Percentiles rank a stretch among this genome's conserved stretches.
phyloP scores from a whole-genome alignment of 2,797 vertebrate species.

The Pseudochirops cupreus region DNA sequence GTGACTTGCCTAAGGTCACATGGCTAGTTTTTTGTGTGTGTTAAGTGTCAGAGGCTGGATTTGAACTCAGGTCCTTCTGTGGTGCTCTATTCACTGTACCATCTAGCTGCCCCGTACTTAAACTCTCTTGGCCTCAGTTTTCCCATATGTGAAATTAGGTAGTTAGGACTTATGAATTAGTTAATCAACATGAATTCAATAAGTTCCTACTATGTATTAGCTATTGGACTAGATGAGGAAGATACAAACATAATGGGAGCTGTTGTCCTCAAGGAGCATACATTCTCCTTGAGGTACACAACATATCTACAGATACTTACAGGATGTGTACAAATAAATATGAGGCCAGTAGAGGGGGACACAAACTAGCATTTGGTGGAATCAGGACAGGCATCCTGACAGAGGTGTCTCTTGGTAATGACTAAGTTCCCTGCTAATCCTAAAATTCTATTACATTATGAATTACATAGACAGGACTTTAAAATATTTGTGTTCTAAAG shows the following conservation, averaged over 20 bases:
- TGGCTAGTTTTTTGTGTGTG: too few species aligned
- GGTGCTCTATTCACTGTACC: too few species aligned
- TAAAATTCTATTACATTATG: slow-evolving; percentile 42
- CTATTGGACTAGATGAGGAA: background rate
- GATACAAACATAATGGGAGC: background rate
- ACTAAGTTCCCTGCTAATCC: slow-evolving; percentile 45
- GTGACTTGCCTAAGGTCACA: too few species aligned
- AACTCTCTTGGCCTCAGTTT: background rate
- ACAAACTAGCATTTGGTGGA: background rate
- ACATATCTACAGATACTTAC: background rate
- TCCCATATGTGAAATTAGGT: background rate
- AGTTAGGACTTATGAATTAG: background rate
- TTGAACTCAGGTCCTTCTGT: too few species aligned
- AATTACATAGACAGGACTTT: slow-evolving; percentile 50
- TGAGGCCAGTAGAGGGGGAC: background rate
- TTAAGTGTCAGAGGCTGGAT: too few species aligned
- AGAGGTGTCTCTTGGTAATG: background rate
- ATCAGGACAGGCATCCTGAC: background rate
- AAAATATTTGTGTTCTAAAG: slow-evolving; percentile 69
- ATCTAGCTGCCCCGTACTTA: background rate
- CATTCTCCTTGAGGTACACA: background rate
- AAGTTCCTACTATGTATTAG: background rate
- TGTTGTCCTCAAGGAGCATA: background rate
- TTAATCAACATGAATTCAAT: background rate
- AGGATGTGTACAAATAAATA: background rate